Evolutionary conservation across 2,888 invertebrate genomes (phyloP), one percentile per base, ranked within the genome.

Genomic region (Apoda limacodes): DNA sequence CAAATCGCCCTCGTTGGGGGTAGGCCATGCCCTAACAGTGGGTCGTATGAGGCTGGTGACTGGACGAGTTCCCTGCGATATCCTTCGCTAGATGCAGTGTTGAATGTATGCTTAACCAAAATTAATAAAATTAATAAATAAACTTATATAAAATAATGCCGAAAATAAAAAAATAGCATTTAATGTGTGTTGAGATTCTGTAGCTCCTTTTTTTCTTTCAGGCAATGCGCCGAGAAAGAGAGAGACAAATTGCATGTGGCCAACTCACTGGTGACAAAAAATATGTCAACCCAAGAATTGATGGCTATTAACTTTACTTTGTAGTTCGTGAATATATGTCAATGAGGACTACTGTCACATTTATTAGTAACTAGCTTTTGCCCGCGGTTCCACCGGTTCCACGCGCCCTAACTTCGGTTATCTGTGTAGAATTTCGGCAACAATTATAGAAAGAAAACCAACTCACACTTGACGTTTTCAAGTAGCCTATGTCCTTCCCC

Each of bases 211-310:
- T 24, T 33, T 32, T 21, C 22, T 41, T 55, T 2, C 25, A 66
- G 48, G 81, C 82, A 6, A 86, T 89, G 85, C 60, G 80, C 19
- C 39, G 39, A 1, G 89, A 90, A 53, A 81, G 88, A 10, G 52
- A 76, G 0, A 76, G 83, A 25, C 89, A 90, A 55, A 84, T 83
- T 37, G 55, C 61, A 3, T 51, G 55, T 5, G 88, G 88, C 5
- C 85, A 85, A 52, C 69, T 84, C 28, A 75, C 55, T 4, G 80
- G 71, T 9, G 81, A 84, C 24, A 74, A 85, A 2, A 61, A 65
- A 27, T 87, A 80, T 51, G 81, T 82, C 2, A 53, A 74, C 3
- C 88, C 88, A 3, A 64, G 64, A 48, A 51, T 81, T 2, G 87
- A 88, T 52, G 84, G 85, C 39, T 87, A 67, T 56, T 84, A 70